A percentile compares a stretch with the other conserved stretches of the same genome.
Evolutionary conservation across 2,888 invertebrate genomes (phyloP).

Genomic region (Plagodis dolabraria): DNA sequence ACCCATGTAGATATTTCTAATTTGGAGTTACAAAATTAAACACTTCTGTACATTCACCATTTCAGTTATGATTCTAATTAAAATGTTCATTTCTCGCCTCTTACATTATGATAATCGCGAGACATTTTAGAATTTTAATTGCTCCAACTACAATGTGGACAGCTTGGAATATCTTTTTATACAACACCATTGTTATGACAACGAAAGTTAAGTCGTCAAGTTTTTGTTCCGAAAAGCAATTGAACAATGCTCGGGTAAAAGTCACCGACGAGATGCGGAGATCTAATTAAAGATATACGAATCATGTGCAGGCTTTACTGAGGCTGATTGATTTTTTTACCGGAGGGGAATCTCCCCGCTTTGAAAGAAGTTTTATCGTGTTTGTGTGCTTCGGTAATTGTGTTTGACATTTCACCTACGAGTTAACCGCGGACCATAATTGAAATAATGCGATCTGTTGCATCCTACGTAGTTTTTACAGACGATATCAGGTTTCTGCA

Average conservation of each 20-base stretch:
- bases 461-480: background rate
- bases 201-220: conserved; percentile 35
- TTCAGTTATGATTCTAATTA: conserved; percentile 25
- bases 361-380: background rate
- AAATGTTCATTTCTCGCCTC: conserved; percentile 21
- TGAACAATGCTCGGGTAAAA: conserved; percentile 39
- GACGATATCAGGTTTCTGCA: no score
- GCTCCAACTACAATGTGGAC: conserved; percentile 19
- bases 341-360: conserved; percentile 1
- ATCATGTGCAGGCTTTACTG: conserved; percentile 32
- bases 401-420: conserved; percentile 6
- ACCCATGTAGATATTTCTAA: no score
- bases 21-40: no score
- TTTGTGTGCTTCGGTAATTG: conserved; percentile 3
- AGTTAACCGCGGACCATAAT: conserved; percentile 3
- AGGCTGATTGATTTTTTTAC: conserved; percentile 22
- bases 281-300: conserved; percentile 39
- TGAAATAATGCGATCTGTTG: conserved; percentile 1
- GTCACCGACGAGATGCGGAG: conserved; percentile 30
- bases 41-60: background rate
- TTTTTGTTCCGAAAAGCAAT: conserved; percentile 32
- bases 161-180: conserved; percentile 32
- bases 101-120: conserved; percentile 17
- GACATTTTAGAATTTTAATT: conserved; percentile 21
- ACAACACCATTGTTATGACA: conserved; percentile 34